A percentile compares a stretch with the other conserved stretches of the same genome.
phyloP scores from a whole-genome alignment of 2,113 vertebrate genomes.

The Psephotus haematonotus region DNA sequence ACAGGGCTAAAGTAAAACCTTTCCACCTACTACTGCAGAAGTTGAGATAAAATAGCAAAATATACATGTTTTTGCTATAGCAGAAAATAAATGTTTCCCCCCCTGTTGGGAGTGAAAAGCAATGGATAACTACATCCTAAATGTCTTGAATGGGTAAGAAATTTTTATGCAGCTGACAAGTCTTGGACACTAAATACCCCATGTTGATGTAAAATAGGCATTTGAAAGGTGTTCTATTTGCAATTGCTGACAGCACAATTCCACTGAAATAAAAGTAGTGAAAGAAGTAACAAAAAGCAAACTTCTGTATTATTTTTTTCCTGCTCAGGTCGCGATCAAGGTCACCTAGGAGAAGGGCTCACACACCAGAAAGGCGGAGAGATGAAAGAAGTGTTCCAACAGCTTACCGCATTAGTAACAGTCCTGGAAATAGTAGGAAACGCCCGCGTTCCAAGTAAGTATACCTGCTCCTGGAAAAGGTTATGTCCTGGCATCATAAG shows the following conservation, averaged over 20 bases:
- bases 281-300: neutral
- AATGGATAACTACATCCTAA: neutral
- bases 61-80: neutral
- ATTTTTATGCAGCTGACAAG: neutral
- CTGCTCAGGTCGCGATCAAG: slow-evolving; percentile 84
- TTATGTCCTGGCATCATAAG: neutral
- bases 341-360: slow-evolving; percentile 84
- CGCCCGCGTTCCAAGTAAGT: slow-evolving; percentile 87
- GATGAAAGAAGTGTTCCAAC: slow-evolving; percentile 82
- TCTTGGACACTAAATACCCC: neutral
- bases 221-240: neutral
- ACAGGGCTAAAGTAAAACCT: neutral
- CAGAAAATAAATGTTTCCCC: neutral
- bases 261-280: neutral
- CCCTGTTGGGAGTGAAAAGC: neutral
- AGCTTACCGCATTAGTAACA: slow-evolving; percentile 83
- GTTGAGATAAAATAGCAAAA: neutral
- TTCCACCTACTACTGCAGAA: neutral
- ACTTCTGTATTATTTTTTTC: neutral
- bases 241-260: neutral
- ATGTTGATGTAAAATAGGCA: neutral
- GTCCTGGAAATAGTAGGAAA: slow-evolving; percentile 80
- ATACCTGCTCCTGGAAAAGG: no score
- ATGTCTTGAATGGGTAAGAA: neutral
- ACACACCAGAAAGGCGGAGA: slow-evolving; percentile 81